Evolutionary conservation across 2,113 vertebrate species (phyloP), one percentile per base, ranked within the genome.

Genomic region (Nestor notabilis): DNA sequence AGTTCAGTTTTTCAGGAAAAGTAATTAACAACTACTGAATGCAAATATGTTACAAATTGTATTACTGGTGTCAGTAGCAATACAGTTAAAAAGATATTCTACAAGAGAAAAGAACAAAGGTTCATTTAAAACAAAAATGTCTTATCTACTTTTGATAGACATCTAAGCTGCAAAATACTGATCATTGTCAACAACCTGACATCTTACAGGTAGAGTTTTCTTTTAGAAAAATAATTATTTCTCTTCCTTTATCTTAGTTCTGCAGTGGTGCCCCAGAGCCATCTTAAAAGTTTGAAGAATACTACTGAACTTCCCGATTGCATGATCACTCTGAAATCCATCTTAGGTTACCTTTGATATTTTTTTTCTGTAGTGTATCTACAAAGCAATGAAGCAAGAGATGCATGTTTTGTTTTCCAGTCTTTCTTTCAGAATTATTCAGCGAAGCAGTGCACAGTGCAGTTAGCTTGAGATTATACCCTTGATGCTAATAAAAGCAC

Each of bases 211-310:
- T 58, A 19, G n/a, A 44, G 15, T 5, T 31, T 76, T 90, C 60
- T 92, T 87, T 83, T 50, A 89, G 86, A 41, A 76, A 71, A 81
- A 21, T 88, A 82, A 94, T 92, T n/a, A 95, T 86, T 78, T 58
- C 60, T 83, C 17, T 71, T 83, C 88, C 95, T 97, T 97, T 90
- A 97, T 97, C 97, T 96, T 41, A 17, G 29, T 31, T 90, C 64
- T 84, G 88, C 95, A 95, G 88, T 14, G 55, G 33, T 96, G 92
- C 95, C 97, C 94, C 81, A 84, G 83, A 97, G 97, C 88, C 83
- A 90, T 15, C 75, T 55, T 58, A 77, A 19, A 96, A 96, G 83
- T 93, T 93, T 84, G 56, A 69, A 90, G 95, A 81, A 25, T 58
- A 31, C 49, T 10, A 7, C 29, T 76, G 91, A 96, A 97, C 91